Conservation (phyloP, 2,797 vertebrate genomes). For the Halcyon badia region DNA sequence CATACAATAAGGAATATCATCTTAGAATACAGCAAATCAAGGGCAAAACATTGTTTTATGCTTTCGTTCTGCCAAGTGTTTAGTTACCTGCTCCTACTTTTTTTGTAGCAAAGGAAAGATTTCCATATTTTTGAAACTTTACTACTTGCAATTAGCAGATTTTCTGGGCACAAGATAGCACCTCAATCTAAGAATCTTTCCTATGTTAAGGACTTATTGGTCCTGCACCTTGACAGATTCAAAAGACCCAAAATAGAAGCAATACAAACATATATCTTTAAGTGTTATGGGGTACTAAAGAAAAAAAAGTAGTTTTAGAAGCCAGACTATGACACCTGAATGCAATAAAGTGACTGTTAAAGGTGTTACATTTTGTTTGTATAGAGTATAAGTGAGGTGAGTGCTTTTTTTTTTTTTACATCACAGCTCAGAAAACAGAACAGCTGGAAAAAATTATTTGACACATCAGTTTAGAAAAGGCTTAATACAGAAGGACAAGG, state of each 20-base stretch:
- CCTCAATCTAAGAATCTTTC: background rate
- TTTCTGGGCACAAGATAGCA: background rate
- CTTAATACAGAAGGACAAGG: conserved; percentile 36
- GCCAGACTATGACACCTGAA: background rate
- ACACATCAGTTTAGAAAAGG: conserved; percentile 25
- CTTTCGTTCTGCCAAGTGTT: background rate
- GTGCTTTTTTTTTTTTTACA: background rate
- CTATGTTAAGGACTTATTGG: background rate
- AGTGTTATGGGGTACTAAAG: background rate
- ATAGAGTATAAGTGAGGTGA: background rate
- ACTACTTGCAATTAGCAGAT: background rate
- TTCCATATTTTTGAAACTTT: background rate
- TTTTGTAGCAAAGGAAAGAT: background rate
- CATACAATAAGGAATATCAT: accelerated
- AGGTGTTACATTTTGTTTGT: background rate
- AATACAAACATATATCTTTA: background rate
- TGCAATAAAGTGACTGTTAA: background rate
- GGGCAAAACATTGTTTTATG: background rate
- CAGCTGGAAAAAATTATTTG: conserved; percentile 38
- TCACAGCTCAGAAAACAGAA: background rate
- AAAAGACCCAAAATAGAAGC: background rate
- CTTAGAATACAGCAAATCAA: background rate
- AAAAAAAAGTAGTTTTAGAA: background rate
- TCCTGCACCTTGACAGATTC: background rate
- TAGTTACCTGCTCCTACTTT: background rate